Percentiles rank a stretch among this genome's conserved stretches.
Evolutionary conservation across 2,888 invertebrate species (phyloP).

Genomic region (Sympetrum striolatum): DNA sequence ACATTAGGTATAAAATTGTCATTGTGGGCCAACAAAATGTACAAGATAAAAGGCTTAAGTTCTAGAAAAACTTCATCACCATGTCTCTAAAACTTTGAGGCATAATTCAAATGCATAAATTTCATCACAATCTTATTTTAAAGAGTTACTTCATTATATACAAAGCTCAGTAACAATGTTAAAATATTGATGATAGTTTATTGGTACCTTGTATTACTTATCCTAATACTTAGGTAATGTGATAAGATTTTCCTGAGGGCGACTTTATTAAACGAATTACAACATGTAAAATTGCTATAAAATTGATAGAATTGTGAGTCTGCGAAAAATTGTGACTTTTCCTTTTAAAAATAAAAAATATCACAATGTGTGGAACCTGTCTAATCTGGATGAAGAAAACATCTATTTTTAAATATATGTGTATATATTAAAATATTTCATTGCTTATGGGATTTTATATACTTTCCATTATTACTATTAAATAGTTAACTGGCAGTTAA

Average conservation of each 20-base stretch:
- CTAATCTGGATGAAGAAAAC: neutral
- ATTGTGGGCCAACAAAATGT: constrained; percentile 2
- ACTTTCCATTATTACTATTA: constrained; percentile 2
- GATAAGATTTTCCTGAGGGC: constrained; percentile 15
- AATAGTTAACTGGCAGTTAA: neutral
- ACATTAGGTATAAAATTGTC: constrained; percentile 11
- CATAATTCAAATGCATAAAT: neutral
- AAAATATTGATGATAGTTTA: neutral
- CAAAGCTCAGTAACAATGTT: neutral
- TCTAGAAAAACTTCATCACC: neutral
- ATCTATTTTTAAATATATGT: neutral
- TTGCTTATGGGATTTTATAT: neutral
- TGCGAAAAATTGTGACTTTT: neutral
- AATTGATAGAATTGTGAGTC: neutral
- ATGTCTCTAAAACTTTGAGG: neutral
- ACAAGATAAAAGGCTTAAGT: neutral
- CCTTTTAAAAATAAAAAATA: neutral
- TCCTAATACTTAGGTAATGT: neutral
- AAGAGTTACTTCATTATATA: neutral
- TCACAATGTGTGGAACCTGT: neutral
- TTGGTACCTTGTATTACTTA: neutral
- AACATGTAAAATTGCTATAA: neutral
- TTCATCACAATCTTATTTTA: neutral
- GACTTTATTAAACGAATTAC: neutral
- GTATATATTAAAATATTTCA: constrained; percentile 17